Evolutionary conservation across 2,113 vertebrate genomes (phyloP).

Genomic region (Nerophis ophidion): DNA sequence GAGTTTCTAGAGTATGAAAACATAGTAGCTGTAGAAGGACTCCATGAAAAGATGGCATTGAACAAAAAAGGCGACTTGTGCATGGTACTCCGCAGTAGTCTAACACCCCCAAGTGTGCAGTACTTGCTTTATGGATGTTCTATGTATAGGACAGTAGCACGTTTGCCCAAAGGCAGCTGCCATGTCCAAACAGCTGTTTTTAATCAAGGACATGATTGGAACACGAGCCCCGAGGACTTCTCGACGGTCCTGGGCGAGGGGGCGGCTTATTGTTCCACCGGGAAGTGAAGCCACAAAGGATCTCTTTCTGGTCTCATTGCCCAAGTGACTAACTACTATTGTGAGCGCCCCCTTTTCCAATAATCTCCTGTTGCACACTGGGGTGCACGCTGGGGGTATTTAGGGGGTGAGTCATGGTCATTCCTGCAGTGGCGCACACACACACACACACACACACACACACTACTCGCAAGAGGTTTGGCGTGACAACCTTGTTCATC

Average conservation of each 20-base stretch:
- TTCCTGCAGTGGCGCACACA: slow-evolving; percentile 10
- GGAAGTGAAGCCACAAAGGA: not conserved
- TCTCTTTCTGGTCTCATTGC: slow-evolving; percentile 7
- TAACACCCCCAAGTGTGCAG: too few species aligned
- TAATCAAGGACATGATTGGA: not conserved
- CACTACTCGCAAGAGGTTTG: slow-evolving; percentile 13
- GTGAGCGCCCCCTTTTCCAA: slow-evolving; percentile 1
- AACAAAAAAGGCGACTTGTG: too few species aligned
- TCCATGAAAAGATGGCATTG: too few species aligned
- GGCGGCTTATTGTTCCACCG: not conserved
- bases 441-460: not conserved
- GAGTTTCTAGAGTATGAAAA: too few species aligned
- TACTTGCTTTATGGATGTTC: not conserved
- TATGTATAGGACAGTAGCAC: not conserved
- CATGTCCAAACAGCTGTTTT: not conserved
- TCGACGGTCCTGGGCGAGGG: too few species aligned
- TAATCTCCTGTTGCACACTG: slow-evolving; percentile 18
- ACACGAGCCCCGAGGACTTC: not conserved
- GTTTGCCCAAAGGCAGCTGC: not conserved
- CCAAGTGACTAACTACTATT: not conserved
- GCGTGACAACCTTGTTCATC: not conserved
- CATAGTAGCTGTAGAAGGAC: too few species aligned
- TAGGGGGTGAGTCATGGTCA: slow-evolving; percentile 41
- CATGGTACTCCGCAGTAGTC: too few species aligned
- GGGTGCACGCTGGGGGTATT: slow-evolving; percentile 15